These are phyloP conservation scores for Clitarchus hookeri DNA, from an alignment of 2,888 invertebrate genomes.

Conservation along the genomic window DNA sequence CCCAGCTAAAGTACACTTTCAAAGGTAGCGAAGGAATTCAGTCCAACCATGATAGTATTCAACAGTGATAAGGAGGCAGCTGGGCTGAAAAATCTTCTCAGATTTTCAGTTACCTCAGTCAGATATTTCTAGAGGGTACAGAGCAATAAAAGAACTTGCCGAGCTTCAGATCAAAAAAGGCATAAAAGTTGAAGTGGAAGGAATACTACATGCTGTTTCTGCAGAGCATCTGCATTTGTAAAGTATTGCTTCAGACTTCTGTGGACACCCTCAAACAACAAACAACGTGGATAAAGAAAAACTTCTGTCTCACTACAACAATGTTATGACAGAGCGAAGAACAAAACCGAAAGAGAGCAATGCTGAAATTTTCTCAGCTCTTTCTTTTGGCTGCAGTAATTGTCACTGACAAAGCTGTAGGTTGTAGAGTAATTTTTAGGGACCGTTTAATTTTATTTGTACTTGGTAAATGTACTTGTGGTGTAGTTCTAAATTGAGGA, in stretches of 20 bases:
- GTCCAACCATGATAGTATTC: neutral
- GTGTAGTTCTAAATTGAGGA: too few relatives aligned
- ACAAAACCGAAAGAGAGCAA: neutral
- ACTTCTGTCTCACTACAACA: neutral
- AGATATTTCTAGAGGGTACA: neutral
- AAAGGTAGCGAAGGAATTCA: too few relatives aligned
- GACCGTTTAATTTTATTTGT: too few relatives aligned
- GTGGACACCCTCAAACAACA: neutral
- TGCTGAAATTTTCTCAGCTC: conserved; percentile 15
- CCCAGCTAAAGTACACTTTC: too few relatives aligned
- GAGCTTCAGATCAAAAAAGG: neutral
- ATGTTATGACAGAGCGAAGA: neutral
- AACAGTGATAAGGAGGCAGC: neutral
- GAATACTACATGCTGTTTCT: conserved; percentile 6
- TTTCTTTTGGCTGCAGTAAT: neutral
- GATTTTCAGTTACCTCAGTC: neutral
- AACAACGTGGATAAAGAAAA: neutral
- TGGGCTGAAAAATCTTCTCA: neutral
- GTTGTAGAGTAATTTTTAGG: too few relatives aligned
- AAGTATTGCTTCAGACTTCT: neutral
- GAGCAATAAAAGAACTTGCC: neutral
- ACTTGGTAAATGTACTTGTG: too few relatives aligned
- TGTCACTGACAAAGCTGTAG: conserved; percentile 18
- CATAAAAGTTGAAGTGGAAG: neutral
- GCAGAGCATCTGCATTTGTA: neutral